Evolutionary conservation across 2,113 vertebrate genomes (phyloP), one percentile per base, ranked within the genome.

Genomic region (Nesoenas mayeri): DNA sequence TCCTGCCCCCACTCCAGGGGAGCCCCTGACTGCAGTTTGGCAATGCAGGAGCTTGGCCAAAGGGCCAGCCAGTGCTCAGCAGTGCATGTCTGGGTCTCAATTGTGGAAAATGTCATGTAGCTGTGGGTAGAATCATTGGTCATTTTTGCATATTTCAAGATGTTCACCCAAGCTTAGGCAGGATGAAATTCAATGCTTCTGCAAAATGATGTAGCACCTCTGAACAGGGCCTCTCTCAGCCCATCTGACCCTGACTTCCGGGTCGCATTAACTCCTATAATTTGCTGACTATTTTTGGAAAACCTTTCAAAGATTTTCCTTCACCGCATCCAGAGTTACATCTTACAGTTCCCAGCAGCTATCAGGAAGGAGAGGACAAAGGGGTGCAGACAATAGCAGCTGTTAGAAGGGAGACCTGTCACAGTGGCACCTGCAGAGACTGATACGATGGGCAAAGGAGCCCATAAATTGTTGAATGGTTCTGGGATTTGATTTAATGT

Each of bases 11-110:
- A 67, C 42, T n/a, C 36, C 34, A 19, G 32, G 21, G 58, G 4
- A 54, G n/a, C 25, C 48, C 48, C 25, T 79, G 15, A 1, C 24
- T 61, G 70, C 44, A 20, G 47, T 0, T 3, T 25, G 56, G n/a
- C 29, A 2, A 17, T 2, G 42, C 72, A 69, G 62, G 36, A 89
- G 61, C 61, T 34, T 19, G 42, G n/a, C n/a, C 20, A 44, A 40
- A 44, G 48, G 7, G 25, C 36, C 48, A 60, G 24, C 9, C 53
- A n/a, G 31, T 10, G 5, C 40, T 29, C 58, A 61, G 65, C 38
- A 65, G 40, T 0, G 1, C 19, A 0, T 5, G 2, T 38, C 48
- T 0, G 6, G 31, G 60, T 19, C 51, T 29, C 56, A 31, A 7
- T 0, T 31, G 31, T 26, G 32, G 21, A 31, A 88, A 47, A 29